These are phyloP conservation scores for Agrotis puta DNA, from an alignment of 2,888 invertebrate genomes.

Conservation along the genomic window DNA sequence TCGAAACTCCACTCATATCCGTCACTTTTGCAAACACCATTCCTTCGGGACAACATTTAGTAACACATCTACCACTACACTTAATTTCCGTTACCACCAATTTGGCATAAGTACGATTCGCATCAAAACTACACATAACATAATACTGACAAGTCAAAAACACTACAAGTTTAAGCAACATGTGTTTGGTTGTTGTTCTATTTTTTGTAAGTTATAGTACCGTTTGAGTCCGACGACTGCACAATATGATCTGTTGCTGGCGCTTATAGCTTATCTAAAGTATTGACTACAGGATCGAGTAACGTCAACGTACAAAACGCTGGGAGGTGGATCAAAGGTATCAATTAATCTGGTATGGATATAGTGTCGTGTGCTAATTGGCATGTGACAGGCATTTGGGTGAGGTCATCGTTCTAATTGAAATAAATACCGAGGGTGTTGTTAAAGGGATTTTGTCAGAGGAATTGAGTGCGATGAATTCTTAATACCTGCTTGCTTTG, in stretches of 20 bases:
- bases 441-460: background rate
- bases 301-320: slow-evolving; percentile 23
- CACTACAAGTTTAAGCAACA: slow-evolving; percentile 49
- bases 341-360: slow-evolving; percentile 37
- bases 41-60: slow-evolving; percentile 76
- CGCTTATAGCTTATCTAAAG: slow-evolving; percentile 60
- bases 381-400: slow-evolving; percentile 33
- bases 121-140: slow-evolving; percentile 34
- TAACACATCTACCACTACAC: slow-evolving; percentile 68
- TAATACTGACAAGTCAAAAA: slow-evolving; percentile 42
- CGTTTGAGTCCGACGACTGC: slow-evolving; percentile 47
- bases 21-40: slow-evolving; percentile 59
- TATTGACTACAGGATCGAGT: slow-evolving; percentile 46
- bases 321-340: slow-evolving; percentile 39
- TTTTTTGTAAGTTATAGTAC: slow-evolving; percentile 29
- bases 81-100: slow-evolving; percentile 28
- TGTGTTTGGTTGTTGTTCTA: slow-evolving; percentile 23
- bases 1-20: background rate
- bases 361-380: slow-evolving; percentile 47
- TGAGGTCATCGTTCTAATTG: slow-evolving; percentile 43
- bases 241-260: slow-evolving; percentile 52
- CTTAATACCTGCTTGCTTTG: background rate
- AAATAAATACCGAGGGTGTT: background rate
- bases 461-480: background rate
- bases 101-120: slow-evolving; percentile 35